Evolutionary conservation across 2,797 vertebrate genomes (phyloP).

Genomic region (Notolabrus celidotus): DNA sequence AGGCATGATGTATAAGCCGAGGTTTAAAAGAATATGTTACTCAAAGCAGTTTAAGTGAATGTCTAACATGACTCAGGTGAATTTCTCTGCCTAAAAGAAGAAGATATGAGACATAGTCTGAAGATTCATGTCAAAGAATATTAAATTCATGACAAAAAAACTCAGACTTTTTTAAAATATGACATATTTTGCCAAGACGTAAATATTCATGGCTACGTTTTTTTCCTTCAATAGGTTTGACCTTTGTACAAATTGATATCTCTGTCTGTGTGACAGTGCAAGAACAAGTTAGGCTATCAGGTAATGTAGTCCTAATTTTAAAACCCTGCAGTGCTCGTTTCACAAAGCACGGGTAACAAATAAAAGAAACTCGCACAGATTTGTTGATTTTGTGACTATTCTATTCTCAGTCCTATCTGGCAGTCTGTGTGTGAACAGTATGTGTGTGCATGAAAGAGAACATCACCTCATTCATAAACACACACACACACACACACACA

Average conservation of each 20-base stretch:
- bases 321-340: neutral
- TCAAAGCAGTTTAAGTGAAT: neutral
- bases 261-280: neutral
- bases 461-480: constrained; percentile 1
- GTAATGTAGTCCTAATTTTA: neutral
- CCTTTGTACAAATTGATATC: neutral
- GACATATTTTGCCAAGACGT: too few species aligned
- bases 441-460: constrained; percentile 8
- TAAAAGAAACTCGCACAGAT: neutral
- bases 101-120: neutral
- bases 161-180: too few species aligned
- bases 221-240: neutral
- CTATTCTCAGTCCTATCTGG: neutral
- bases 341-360: neutral
- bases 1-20: neutral
- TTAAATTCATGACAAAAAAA: too few species aligned
- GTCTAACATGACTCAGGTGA: neutral
- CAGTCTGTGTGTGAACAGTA: constrained; percentile 2
- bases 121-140: neutral
- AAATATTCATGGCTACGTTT: too few species aligned
- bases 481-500: constrained; percentile 10
- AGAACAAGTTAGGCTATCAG: neutral
- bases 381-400: constrained; percentile 11
- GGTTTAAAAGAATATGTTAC: neutral
- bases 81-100: neutral